Conservation (phyloP, 2,797 vertebrate genomes). For the Cottoperca gobio region DNA sequence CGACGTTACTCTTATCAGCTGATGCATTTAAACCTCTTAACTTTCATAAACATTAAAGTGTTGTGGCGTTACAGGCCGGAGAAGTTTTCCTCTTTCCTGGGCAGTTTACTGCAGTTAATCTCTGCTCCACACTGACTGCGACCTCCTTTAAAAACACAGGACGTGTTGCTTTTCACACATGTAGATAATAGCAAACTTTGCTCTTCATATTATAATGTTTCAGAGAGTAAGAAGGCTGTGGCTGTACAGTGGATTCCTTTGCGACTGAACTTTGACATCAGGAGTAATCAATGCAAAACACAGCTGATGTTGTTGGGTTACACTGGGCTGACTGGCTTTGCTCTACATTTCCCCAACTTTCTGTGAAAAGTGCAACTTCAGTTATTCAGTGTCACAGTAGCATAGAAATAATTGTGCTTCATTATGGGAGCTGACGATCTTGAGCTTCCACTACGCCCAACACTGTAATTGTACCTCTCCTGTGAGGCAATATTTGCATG, state of each 20-base stretch:
- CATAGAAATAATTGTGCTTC: neutral
- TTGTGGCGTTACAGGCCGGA: slow-evolving; percentile 21
- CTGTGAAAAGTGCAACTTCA: neutral
- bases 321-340: neutral
- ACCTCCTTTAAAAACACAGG: neutral
- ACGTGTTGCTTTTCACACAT: slow-evolving; percentile 3
- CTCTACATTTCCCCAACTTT: neutral
- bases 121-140: neutral
- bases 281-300: neutral
- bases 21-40: slow-evolving; percentile 37
- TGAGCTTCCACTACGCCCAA: neutral
- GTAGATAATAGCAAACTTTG: slow-evolving; percentile 5
- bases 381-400: neutral
- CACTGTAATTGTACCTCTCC: slow-evolving; percentile 9
- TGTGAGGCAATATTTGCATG: slow-evolving; percentile 3
- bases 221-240: no score
- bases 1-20: slow-evolving; percentile 22
- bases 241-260: neutral
- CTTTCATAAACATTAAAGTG: slow-evolving; percentile 26
- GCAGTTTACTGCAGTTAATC: slow-evolving; percentile 3
- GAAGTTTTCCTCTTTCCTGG: slow-evolving; percentile 41
- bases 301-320: slow-evolving; percentile 1
- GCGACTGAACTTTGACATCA: slow-evolving; percentile 29
- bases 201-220: neutral
- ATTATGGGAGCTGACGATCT: slow-evolving; percentile 14